Evolutionary conservation across 2,113 vertebrate genomes (phyloP), one percentile per base, ranked within the genome.

Genomic region (Zootoca vivipara): DNA sequence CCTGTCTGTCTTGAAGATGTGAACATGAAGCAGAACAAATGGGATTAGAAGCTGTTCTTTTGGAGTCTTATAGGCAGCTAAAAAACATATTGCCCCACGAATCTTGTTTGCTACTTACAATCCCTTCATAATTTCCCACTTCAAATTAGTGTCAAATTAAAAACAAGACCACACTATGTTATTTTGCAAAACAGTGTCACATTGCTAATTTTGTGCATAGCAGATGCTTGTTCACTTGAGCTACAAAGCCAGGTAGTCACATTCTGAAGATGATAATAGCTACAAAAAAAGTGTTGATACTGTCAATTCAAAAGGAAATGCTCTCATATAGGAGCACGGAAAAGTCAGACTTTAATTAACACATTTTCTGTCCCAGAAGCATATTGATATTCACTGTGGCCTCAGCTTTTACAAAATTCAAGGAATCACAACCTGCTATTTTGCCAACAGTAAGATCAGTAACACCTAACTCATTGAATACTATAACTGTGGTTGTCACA

Each of bases 1-100:
- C 92, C 93, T 93, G 94, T 91, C 94, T 95, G 92, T 94, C 93
- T 94, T 95, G 90, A 92, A 95, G 91, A 94, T 92, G 92, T 93
- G 92, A 96, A 96, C 93, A 95, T 94, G 94, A 95, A 95, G 92
- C 93, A 93, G 92, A 75, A 90, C 91, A 93, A 95, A 96, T 93
- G 90, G 89, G 92, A 93, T 95, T 94, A 93, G 89, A 95, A 94
- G 86, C 64, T 42, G 42, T n/a, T 89, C 85, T 89, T 89, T 13
- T 46, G 70, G 64, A 30, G 74, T 86, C 91, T 75, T 64, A 67
- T 87, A 40, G 73, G 78, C 89, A 93, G 86, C 85, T 93, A 30
- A 85, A 86, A 92, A 91, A 86, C 91, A 89, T 90, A 79, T 82
- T 90, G 86, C 89, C 87, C 85, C 91, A 82, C 80, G 87, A 82